A percentile compares a stretch with the other conserved stretches of the same genome.
Evolutionary conservation across 2,113 vertebrate genomes (phyloP).

Genomic region (Motacilla alba): DNA sequence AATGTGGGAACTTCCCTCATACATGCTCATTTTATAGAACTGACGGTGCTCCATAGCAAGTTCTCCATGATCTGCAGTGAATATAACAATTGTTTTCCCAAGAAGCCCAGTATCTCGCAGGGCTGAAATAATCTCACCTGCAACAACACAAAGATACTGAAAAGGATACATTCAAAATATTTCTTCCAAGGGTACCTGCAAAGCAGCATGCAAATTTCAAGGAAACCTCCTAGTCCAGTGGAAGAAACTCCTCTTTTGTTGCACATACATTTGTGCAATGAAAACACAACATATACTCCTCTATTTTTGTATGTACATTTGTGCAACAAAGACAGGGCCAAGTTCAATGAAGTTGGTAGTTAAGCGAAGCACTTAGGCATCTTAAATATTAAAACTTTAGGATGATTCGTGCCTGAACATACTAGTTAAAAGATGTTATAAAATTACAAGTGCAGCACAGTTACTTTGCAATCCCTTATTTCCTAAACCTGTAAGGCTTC

Average conservation of each 20-base stretch:
- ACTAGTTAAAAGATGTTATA: background rate
- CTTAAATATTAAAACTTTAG: background rate
- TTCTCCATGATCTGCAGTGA: slow-evolving; percentile 93
- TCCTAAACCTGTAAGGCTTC: background rate
- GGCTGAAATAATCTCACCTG: slow-evolving; percentile 86
- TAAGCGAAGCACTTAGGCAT: background rate
- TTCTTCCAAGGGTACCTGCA: background rate
- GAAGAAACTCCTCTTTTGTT: background rate
- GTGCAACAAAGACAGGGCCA: background rate
- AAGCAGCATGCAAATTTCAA: background rate
- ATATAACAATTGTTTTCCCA: slow-evolving; percentile 83
- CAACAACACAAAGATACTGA: background rate
- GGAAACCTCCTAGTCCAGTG: background rate
- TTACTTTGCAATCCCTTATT: background rate
- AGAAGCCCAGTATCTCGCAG: slow-evolving; percentile 79
- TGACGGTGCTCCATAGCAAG: slow-evolving; percentile 97
- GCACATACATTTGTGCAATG: background rate
- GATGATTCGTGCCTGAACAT: background rate
- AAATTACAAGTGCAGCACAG: background rate
- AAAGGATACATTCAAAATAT: background rate
- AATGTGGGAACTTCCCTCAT: slow-evolving; percentile 91
- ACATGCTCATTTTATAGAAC: slow-evolving; percentile 99
- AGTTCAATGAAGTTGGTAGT: background rate
- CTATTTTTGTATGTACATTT: background rate
- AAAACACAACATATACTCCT: background rate